Evolutionary conservation across 2,113 vertebrate species (phyloP).

Genomic region (Corvus moneduloides): DNA sequence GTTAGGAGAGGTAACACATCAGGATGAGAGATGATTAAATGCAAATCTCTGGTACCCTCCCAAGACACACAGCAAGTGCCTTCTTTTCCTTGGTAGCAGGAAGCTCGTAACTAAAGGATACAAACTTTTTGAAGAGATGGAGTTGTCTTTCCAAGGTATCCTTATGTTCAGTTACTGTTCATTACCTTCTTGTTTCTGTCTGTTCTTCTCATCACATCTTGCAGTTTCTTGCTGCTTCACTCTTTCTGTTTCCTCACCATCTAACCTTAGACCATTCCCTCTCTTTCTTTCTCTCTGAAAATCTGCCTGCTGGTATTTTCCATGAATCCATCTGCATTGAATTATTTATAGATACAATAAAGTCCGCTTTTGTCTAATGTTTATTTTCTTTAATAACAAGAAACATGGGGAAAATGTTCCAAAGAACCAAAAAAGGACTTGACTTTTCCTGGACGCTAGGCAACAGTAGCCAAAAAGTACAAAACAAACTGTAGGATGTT

Average conservation of each 20-base stretch:
- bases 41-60: background rate
- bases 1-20: background rate
- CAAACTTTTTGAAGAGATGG: background rate
- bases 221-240: slow-evolving; percentile 10
- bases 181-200: slow-evolving; percentile 27
- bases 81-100: background rate
- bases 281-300: slow-evolving; percentile 40
- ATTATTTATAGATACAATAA: slow-evolving; percentile 80
- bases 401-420: slow-evolving; percentile 72
- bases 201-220: slow-evolving; percentile 42
- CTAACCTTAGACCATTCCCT: slow-evolving; percentile 33
- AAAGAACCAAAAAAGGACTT: slow-evolving; percentile 62
- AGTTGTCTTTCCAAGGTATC: background rate
- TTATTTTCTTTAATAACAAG: slow-evolving; percentile 80
- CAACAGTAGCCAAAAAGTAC: slow-evolving; percentile 68
- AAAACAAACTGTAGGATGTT: slow-evolving; percentile 63
- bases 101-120: background rate
- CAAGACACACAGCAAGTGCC: background rate
- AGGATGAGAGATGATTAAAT: background rate
- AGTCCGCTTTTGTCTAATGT: slow-evolving; percentile 70
- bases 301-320: slow-evolving; percentile 58
- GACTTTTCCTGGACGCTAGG: slow-evolving; percentile 63
- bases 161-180: background rate
- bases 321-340: slow-evolving; percentile 74
- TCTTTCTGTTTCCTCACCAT: slow-evolving; percentile 44